phyloP scores from a whole-genome alignment of 2,113 vertebrate genomes.

The Jacana jacana region DNA sequence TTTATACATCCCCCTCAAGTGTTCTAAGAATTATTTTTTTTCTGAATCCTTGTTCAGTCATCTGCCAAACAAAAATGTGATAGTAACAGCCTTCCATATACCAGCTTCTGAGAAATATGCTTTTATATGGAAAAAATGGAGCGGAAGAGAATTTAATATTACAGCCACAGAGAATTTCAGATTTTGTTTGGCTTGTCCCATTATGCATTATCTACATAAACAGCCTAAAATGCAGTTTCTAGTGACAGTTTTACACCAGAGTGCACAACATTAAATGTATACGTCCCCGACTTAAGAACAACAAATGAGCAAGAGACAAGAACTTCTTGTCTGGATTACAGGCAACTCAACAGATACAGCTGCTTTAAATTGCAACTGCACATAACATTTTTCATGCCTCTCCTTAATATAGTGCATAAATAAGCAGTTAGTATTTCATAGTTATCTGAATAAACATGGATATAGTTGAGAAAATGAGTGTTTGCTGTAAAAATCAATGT shows the following conservation, averaged over 20 bases:
- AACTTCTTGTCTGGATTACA: not conserved
- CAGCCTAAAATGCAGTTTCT: not conserved
- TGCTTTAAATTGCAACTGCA: not conserved
- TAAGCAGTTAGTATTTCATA: not conserved
- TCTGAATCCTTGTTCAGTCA: not conserved
- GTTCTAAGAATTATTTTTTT: not conserved
- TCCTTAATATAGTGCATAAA: not conserved
- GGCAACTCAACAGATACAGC: not conserved
- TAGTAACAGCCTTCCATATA: not conserved
- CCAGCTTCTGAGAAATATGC: not conserved
- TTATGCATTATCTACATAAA: not conserved
- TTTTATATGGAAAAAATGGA: not conserved
- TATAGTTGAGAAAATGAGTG: not conserved
- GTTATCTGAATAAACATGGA: not conserved
- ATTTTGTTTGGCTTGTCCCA: not conserved
- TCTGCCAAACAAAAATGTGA: not conserved
- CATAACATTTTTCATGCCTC: not conserved
- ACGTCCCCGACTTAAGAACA: not conserved
- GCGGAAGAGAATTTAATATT: not conserved
- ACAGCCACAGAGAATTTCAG: not conserved
- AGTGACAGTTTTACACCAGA: not conserved
- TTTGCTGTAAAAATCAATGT: constrained; percentile 18
- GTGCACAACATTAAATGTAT: not conserved
- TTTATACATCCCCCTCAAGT: not conserved
- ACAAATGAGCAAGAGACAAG: not conserved